A percentile compares a stretch with the other conserved stretches of the same genome.
These are phyloP conservation scores for Callopanchax toddi DNA, from an alignment of 2,113 vertebrate genomes.

Conservation along the genomic window DNA sequence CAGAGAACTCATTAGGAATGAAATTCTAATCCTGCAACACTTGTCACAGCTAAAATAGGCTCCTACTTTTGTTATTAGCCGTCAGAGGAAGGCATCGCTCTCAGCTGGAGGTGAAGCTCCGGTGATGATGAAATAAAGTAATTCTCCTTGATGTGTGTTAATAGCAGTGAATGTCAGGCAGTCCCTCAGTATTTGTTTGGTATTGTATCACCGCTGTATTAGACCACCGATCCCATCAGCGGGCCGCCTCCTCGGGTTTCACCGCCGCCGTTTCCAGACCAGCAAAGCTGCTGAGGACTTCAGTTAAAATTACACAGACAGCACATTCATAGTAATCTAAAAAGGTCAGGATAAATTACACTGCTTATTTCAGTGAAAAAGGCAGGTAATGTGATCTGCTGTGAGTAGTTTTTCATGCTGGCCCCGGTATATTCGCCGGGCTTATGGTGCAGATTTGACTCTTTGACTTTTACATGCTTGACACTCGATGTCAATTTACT, in stretches of 20 bases:
- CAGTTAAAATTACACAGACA: conserved; percentile 71
- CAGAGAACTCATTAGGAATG: conserved; percentile 72
- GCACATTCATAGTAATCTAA: conserved; percentile 72
- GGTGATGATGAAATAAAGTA: background rate
- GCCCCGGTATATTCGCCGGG: conserved; percentile 29
- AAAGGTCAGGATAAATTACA: conserved; percentile 77
- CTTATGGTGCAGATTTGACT: conserved; percentile 56
- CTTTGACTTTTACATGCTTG: conserved; percentile 67
- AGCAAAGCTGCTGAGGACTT: conserved; percentile 73
- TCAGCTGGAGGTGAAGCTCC: conserved; percentile 31
- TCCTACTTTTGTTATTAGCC: conserved; percentile 64
- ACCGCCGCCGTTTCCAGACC: conserved; percentile 46
- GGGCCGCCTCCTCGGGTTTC: conserved; percentile 56
- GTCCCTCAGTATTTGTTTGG: conserved; percentile 54
- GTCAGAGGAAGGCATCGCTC: conserved; percentile 32
- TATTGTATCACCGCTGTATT: conserved; percentile 41
- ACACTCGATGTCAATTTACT: conserved; percentile 64
- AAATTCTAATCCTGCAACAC: conserved; percentile 71
- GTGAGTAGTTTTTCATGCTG: conserved; percentile 56
- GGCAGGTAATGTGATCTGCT: conserved; percentile 63
- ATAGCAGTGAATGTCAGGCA: conserved; percentile 40
- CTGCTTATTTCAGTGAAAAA: conserved; percentile 74
- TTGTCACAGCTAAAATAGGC: conserved; percentile 70
- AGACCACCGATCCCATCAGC: conserved; percentile 40
- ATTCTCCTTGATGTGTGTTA: conserved; percentile 26